Evolutionary conservation across 2,113 vertebrate species (phyloP).

Genomic region (Cyprinodon tularosa): DNA sequence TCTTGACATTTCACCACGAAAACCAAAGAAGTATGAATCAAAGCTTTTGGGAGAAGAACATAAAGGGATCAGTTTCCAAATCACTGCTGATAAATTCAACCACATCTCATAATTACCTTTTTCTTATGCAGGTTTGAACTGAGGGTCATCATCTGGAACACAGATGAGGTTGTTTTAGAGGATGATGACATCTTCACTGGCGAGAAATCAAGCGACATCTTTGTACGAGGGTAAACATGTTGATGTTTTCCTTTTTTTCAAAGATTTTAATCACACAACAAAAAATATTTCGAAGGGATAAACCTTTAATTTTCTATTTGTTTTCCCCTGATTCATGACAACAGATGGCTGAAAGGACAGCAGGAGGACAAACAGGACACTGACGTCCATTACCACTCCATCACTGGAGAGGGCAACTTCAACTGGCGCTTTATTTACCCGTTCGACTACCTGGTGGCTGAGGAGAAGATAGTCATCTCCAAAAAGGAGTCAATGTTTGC

Average conservation of each 20-base stretch:
- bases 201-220: conserved; percentile 99
- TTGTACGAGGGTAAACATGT: conserved; percentile 89
- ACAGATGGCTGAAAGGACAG: conserved; percentile 97
- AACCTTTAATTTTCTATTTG: background rate
- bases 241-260: background rate
- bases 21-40: conserved; percentile 91
- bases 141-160: conserved; percentile 98
- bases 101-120: background rate
- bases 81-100: too few species aligned
- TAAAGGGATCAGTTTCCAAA: background rate
- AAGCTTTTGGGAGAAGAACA: background rate
- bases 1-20: conserved; percentile 93
- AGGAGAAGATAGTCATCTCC: conserved; percentile 97
- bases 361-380: conserved; percentile 99
- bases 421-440: conserved; percentile 98
- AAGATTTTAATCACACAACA: background rate
- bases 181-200: conserved; percentile 99
- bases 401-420: conserved; percentile 97
- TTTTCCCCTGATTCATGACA: background rate
- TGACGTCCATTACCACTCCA: conserved; percentile 96
- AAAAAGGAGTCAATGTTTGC: conserved; percentile 99
- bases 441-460: conserved; percentile 95
- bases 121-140: conserved; percentile 88
- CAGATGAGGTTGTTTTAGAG: conserved; percentile 95
- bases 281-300: background rate